Base-by-base conservation (phyloP, 2,113 vertebrate genomes). In the Eubucco bourcierii region DNA sequence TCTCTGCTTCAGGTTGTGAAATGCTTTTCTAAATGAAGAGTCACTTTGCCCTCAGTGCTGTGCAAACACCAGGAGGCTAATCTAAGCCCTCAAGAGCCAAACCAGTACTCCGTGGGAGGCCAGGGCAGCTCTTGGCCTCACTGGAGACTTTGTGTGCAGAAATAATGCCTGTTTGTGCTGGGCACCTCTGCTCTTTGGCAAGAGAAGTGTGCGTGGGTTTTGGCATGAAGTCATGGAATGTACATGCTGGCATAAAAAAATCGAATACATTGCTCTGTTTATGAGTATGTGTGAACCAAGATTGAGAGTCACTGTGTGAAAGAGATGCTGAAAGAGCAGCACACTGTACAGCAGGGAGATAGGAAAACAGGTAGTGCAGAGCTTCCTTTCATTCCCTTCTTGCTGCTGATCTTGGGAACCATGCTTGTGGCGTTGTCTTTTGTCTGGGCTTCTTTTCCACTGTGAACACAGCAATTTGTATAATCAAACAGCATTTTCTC, bases 131-230 rank as follows among this genome's bases (percentile, higher is more conserved):
- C 75, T 50, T 67, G 93, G 78, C 76, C 44, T 93, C 88, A 74
- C 37, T 67, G 47, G 68, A 8, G 29, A 39, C 61, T 88, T 91
- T 88, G 41, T 83, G 77, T 84, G 73, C 34, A 18, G 29, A 17
- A 82, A 83, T 59, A 91, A 84, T 59, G 86, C 53, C 46, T 28
- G 16, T 1, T 76, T 94, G 86, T 91, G 64, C 85, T 34, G n/a
- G 58, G 61, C 20, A 68, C 71, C 46, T 15, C 1, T 25, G 65
- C 33, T 4, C 61, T 88, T 81, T 76, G 93, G 80, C 87, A 80
- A 31, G 64, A 53, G 79, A 21, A 34, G 33, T 1, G 6, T 2
- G 0, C 0, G 0, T 84, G 46, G 8, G 9, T 10, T 74, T 71
- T 94, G 83, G 82, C 76, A 25, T n/a, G 58, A 72, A 81, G 68